Evolutionary conservation across 2,797 vertebrate species (phyloP).

Genomic region (Pseudochirops cupreus): DNA sequence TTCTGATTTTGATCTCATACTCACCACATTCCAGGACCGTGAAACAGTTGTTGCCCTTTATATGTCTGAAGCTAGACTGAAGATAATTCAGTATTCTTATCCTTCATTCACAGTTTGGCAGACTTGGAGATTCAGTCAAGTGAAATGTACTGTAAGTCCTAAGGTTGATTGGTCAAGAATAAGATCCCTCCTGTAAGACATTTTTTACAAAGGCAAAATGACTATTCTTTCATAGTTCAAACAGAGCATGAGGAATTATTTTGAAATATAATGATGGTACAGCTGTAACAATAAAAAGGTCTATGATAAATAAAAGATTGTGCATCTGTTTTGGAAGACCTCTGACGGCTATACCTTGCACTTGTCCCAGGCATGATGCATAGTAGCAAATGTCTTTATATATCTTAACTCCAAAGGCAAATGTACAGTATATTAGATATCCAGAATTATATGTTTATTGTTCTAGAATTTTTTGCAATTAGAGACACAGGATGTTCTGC

Average conservation of each 20-base stretch:
- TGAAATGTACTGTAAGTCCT: slow-evolving; percentile 55
- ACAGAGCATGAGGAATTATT: slow-evolving; percentile 67
- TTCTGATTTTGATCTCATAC: slow-evolving; percentile 17
- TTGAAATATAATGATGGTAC: slow-evolving; percentile 61
- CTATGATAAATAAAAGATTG: slow-evolving; percentile 66
- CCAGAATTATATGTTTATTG: background rate
- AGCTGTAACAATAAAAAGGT: slow-evolving; percentile 67
- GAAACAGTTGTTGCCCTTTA: background rate
- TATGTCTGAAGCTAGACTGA: background rate
- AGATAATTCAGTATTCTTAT: background rate
- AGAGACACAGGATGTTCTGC: background rate
- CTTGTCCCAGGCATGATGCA: slow-evolving; percentile 7
- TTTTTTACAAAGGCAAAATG: slow-evolving; percentile 47
- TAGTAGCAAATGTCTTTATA: slow-evolving; percentile 2
- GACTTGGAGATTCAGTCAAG: slow-evolving; percentile 42
- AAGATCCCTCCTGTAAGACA: slow-evolving; percentile 58
- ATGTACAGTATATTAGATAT: background rate
- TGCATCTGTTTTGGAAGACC: slow-evolving; percentile 54
- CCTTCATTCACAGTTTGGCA: slow-evolving; percentile 20
- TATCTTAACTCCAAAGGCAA: background rate
- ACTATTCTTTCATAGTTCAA: slow-evolving; percentile 50
- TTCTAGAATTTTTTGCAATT: background rate
- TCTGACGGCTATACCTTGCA: slow-evolving; percentile 33
- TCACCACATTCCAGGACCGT: slow-evolving; percentile 3
- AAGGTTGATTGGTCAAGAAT: slow-evolving; percentile 58